These are phyloP conservation scores for Cecropterus lyciades DNA, from an alignment of 1,140 invertebrate genomes.

Conservation along the genomic window DNA sequence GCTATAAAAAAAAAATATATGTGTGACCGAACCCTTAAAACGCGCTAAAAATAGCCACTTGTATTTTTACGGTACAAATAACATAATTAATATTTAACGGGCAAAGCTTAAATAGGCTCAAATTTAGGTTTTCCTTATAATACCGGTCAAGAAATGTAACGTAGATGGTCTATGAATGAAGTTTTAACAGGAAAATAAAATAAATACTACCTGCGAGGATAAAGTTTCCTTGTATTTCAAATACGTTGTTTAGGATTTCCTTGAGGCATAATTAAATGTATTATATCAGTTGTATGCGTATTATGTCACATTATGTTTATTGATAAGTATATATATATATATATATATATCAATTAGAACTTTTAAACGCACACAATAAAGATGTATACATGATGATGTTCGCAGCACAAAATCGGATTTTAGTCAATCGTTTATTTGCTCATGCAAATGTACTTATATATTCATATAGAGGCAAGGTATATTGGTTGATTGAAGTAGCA, in stretches of 20 bases:
- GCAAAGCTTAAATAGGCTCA: background rate
- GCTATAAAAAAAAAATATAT: too few species aligned
- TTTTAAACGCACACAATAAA: too few species aligned
- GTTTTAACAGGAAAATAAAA: slow-evolving; percentile 28
- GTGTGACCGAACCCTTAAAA: background rate
- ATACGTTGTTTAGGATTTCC: slow-evolving; percentile 38
- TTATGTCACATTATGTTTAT: slow-evolving; percentile 4
- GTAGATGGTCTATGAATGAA: slow-evolving; percentile 22
- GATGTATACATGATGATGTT: too few species aligned
- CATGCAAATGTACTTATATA: too few species aligned
- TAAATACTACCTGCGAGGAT: slow-evolving; percentile 10
- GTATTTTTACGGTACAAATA: too few species aligned
- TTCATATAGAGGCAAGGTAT: too few species aligned
- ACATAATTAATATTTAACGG: background rate
- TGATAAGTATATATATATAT: background rate
- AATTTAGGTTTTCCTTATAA: background rate
- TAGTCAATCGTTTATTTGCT: too few species aligned
- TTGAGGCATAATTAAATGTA: slow-evolving; percentile 22
- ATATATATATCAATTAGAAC: too few species aligned
- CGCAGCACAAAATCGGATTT: too few species aligned
- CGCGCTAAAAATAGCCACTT: background rate
- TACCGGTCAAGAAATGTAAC: background rate
- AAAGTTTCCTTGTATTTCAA: slow-evolving; percentile 25
- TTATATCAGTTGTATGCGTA: slow-evolving; percentile 9
- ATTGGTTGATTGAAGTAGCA: too few species aligned